Conservation (phyloP, 2,113 vertebrate species). For the Pseudorasbora parva region DNA sequence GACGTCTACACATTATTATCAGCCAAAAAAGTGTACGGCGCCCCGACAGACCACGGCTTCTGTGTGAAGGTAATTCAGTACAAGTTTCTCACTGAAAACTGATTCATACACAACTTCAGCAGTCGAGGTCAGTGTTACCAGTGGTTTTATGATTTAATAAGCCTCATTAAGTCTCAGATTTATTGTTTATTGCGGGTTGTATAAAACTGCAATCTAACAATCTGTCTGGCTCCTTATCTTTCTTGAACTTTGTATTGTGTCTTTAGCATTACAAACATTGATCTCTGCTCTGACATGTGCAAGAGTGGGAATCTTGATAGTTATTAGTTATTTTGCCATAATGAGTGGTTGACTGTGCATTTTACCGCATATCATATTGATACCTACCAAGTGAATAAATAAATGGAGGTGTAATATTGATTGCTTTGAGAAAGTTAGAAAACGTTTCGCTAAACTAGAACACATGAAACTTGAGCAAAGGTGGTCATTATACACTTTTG, state of each 20-base stretch:
- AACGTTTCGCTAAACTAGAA: background rate
- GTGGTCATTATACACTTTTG: background rate
- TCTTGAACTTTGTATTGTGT: constrained; percentile 28
- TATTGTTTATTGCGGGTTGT: constrained; percentile 48
- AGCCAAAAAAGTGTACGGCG: constrained; percentile 88
- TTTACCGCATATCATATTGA: background rate
- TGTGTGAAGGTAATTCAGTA: constrained; percentile 89
- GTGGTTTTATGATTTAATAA: constrained; percentile 51
- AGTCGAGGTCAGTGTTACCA: background rate
- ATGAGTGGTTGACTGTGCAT: background rate
- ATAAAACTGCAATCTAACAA: constrained; percentile 48
- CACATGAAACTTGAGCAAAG: background rate
- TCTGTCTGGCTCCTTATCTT: constrained; percentile 51
- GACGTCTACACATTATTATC: constrained; percentile 88
- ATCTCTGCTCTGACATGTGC: constrained; percentile 15
- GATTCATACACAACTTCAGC: constrained; percentile 2
- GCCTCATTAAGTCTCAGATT: constrained; percentile 44
- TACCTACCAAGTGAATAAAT: background rate
- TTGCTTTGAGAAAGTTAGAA: background rate
- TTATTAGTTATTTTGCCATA: background rate
- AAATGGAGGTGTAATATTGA: background rate
- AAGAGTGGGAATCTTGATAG: background rate
- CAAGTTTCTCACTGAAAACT: constrained; percentile 11
- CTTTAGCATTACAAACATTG: background rate
- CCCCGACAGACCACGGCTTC: constrained; percentile 91